phyloP scores from a whole-genome alignment of 2,113 vertebrate genomes.

The Planiliza haematocheilus region DNA sequence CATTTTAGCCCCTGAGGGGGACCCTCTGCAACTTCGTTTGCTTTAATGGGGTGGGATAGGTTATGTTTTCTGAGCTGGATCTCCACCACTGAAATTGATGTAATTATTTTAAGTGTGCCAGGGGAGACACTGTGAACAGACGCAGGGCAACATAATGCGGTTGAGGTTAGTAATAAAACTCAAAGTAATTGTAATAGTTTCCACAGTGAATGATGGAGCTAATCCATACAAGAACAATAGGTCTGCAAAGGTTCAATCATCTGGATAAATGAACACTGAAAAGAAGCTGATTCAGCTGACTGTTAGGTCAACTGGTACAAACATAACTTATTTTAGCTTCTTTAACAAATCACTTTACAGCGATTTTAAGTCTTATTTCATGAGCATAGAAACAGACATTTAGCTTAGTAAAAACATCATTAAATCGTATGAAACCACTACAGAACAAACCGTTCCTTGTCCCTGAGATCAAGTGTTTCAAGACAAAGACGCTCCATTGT shows the following conservation, averaged over 20 bases:
- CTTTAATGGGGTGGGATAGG: conserved; percentile 6
- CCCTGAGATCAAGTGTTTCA: not conserved
- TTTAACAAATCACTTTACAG: not conserved
- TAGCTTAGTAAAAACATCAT: not conserved
- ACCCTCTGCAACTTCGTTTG: not conserved
- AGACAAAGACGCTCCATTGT: not conserved
- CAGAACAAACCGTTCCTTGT: not conserved
- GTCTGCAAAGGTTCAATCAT: conserved; percentile 38
- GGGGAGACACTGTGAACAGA: conserved; percentile 55
- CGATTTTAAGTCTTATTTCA: too few relatives aligned
- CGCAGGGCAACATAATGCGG: conserved; percentile 47
- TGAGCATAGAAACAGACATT: not conserved
- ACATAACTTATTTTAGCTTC: conserved; percentile 6
- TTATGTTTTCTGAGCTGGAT: conserved; percentile 32
- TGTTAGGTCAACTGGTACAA: conserved; percentile 20
- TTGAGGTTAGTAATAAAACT: conserved; percentile 63
- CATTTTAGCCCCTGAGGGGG: not conserved
- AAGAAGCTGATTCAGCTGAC: conserved; percentile 23
- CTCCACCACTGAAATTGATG: conserved; percentile 42
- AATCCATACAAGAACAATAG: conserved; percentile 59
- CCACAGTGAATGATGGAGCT: conserved; percentile 54
- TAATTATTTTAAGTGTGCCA: conserved; percentile 67
- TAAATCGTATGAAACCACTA: not conserved
- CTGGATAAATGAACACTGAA: conserved; percentile 25
- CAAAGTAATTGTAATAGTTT: conserved; percentile 65